Conservation (phyloP, 2,113 vertebrate genomes). For the Serilophus lunatus region DNA sequence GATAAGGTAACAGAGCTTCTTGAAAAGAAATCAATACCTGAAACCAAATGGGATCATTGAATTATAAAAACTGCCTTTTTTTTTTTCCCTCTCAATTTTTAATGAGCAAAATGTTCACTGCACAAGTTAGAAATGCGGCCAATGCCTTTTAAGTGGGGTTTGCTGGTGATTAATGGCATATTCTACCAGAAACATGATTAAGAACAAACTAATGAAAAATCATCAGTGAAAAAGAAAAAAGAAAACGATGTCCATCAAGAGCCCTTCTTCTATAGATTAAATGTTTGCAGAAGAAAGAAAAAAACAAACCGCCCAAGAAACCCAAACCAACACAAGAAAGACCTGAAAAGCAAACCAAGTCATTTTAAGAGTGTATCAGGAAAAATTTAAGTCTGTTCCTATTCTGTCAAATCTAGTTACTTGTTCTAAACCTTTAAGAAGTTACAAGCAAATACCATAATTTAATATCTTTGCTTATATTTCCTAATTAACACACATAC, state of each 20-base stretch:
- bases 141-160: not conserved
- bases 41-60: not conserved
- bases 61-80: not conserved
- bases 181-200: not conserved
- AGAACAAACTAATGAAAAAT: not conserved
- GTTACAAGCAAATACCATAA: not conserved
- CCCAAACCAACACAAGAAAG: not conserved
- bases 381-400: not conserved
- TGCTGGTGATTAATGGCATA: not conserved
- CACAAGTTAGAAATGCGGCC: not conserved
- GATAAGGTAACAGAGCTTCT: not conserved
- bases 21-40: not conserved
- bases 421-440: not conserved
- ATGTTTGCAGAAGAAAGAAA: not conserved
- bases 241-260: not conserved
- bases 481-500: not conserved
- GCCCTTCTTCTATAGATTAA: not conserved
- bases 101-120: not conserved
- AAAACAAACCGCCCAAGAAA: not conserved
- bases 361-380: not conserved
- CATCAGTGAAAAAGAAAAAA: not conserved
- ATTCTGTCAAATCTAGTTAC: not conserved
- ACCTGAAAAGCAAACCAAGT: not conserved
- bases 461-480: not conserved
- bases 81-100: not conserved